These are phyloP conservation scores for Abrostola tripartita DNA, from an alignment of 2,888 invertebrate species.

Conservation along the genomic window DNA sequence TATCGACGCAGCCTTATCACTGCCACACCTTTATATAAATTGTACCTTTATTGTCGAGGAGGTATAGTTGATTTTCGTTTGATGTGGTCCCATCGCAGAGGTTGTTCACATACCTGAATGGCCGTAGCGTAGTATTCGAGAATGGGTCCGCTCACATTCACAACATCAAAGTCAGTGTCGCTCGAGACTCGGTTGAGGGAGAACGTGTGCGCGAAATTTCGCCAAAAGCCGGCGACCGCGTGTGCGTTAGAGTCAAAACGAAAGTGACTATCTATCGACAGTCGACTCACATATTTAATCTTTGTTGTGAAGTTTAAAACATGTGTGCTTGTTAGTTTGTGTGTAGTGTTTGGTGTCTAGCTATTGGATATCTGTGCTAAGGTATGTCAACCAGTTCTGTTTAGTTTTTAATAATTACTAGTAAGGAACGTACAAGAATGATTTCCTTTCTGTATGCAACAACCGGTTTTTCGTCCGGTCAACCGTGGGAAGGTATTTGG, in stretches of 20 bases:
- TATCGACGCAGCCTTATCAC: constrained; percentile 87
- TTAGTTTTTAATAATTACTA: constrained; percentile 71
- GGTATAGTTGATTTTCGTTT: constrained; percentile 71
- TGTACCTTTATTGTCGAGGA: constrained; percentile 60
- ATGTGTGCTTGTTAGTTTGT: constrained; percentile 68
- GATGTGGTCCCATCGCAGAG: constrained; percentile 66
- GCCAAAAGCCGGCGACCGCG: constrained; percentile 68
- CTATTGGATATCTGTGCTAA: constrained; percentile 65
- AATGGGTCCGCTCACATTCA: constrained; percentile 78
- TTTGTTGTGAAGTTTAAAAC: constrained; percentile 77
- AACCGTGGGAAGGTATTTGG: constrained; percentile 83
- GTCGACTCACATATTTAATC: constrained; percentile 71
- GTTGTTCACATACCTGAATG: constrained; percentile 87
- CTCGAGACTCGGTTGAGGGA: constrained; percentile 53
- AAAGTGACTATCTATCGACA: constrained; percentile 60
- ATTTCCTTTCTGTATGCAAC: constrained; percentile 83
- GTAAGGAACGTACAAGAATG: constrained; percentile 72
- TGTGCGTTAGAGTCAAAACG: constrained; percentile 63
- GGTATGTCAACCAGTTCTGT: constrained; percentile 72
- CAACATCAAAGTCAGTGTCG: constrained; percentile 71
- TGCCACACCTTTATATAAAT: constrained; percentile 60
- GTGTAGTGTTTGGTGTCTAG: constrained; percentile 61
- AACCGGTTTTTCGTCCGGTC: constrained; percentile 84
- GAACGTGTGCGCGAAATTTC: constrained; percentile 45
- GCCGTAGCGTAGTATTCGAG: constrained; percentile 84